A percentile compares a stretch with the other conserved stretches of the same genome.
phyloP scores from a whole-genome alignment of 2,888 invertebrate genomes.

The Drosophila putrida region DNA sequence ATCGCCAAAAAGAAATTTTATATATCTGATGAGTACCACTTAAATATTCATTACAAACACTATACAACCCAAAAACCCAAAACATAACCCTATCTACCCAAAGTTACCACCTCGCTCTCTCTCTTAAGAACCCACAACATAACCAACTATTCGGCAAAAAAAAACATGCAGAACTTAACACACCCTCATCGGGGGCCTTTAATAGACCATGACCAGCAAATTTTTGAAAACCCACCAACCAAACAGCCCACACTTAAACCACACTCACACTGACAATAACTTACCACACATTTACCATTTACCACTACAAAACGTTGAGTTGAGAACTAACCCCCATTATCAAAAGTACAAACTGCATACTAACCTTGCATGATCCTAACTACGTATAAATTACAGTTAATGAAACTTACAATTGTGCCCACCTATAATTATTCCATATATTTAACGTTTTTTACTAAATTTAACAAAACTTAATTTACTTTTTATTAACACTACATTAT shows the following conservation, averaged over 20 bases:
- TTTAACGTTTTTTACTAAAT: background rate
- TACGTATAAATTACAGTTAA: constrained; percentile 11
- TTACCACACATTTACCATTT: constrained; percentile 26
- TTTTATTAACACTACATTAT: no score
- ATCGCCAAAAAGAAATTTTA: constrained; percentile 35
- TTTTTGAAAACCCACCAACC: constrained; percentile 18
- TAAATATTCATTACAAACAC: constrained; percentile 18
- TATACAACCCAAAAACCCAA: background rate
- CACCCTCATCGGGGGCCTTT: constrained; percentile 34
- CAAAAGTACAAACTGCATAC: constrained; percentile 24
- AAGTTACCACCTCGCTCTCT: background rate
- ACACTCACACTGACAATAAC: constrained; percentile 39
- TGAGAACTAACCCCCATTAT: constrained; percentile 41
- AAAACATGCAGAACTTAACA: constrained; percentile 26
- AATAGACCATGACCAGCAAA: constrained; percentile 64
- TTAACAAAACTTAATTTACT: background rate
- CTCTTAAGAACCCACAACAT: constrained; percentile 19
- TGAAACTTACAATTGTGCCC: background rate
- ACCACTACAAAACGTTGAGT: constrained; percentile 9
- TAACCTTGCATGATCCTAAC: constrained; percentile 38
- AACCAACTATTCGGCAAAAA: constrained; percentile 8
- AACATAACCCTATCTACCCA: constrained; percentile 3
- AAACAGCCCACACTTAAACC: constrained; percentile 14
- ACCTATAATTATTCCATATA: background rate
- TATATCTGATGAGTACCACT: constrained; percentile 52